phyloP scores from a whole-genome alignment of 2,888 invertebrate genomes.

The Tipula vernalis region DNA sequence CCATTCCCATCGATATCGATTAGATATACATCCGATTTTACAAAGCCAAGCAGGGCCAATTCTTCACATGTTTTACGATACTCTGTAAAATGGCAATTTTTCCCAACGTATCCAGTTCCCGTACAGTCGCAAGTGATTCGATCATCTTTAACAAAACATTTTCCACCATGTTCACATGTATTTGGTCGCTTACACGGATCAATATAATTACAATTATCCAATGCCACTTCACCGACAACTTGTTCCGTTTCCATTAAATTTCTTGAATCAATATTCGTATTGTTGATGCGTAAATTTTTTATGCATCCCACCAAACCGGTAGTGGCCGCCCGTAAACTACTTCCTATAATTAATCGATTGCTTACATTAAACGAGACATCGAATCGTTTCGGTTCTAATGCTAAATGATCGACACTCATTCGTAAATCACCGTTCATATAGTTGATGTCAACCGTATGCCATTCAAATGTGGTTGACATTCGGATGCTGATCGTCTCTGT shows the following conservation, averaged over 20 bases:
- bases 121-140: constrained; percentile 81
- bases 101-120: constrained; percentile 82
- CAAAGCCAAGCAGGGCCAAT: constrained; percentile 74
- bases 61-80: constrained; percentile 89
- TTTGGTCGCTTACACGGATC: constrained; percentile 82
- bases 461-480: constrained; percentile 43
- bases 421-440: constrained; percentile 62
- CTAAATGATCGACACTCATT: constrained; percentile 61
- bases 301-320: constrained; percentile 83
- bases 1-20: constrained; percentile 93
- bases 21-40: constrained; percentile 78
- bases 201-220: constrained; percentile 81
- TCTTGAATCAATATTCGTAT: constrained; percentile 64
- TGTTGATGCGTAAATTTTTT: constrained; percentile 76
- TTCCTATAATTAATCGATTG: constrained; percentile 64
- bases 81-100: constrained; percentile 88
- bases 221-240: constrained; percentile 76
- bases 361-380: constrained; percentile 53
- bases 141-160: constrained; percentile 81
- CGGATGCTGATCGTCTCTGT: constrained; percentile 70
- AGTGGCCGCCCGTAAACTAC: constrained; percentile 59
- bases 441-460: constrained; percentile 72
- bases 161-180: constrained; percentile 85
- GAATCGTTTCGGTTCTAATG: constrained; percentile 55
- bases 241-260: constrained; percentile 69